Evolutionary conservation across 2,113 vertebrate genomes (phyloP).

Genomic region (Apaloderma vittatum): DNA sequence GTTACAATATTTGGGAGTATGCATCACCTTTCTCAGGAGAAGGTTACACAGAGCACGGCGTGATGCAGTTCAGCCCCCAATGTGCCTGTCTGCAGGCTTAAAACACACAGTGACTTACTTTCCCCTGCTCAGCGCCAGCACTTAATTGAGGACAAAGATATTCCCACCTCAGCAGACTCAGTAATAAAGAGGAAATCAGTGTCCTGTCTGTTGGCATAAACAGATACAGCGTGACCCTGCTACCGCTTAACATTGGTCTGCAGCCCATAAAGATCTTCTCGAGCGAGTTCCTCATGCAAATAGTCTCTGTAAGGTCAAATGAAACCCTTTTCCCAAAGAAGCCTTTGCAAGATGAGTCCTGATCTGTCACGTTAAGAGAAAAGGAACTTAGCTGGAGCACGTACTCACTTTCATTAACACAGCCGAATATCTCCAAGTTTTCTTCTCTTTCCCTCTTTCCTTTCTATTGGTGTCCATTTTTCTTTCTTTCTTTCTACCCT

Average conservation of each 20-base stretch:
- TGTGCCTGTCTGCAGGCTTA: background rate
- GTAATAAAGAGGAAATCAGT: background rate
- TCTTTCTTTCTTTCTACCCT: background rate
- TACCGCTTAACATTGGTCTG: background rate
- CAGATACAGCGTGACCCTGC: background rate
- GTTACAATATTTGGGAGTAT: background rate
- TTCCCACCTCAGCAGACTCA: background rate
- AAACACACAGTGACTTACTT: background rate
- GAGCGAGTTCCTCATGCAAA: background rate
- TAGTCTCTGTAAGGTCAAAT: background rate
- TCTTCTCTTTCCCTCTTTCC: background rate
- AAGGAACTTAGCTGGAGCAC: background rate
- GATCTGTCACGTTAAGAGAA: background rate
- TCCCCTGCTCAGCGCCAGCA: background rate
- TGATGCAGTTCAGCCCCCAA: background rate
- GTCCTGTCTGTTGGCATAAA: background rate
- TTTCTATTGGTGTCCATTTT: too few species aligned
- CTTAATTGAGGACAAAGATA: background rate
- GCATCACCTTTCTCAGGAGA: background rate
- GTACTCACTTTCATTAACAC: background rate
- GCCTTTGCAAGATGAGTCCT: background rate
- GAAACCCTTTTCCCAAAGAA: background rate
- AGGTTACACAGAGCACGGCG: rapidly evolving
- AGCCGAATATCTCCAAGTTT: too few species aligned
- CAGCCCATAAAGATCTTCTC: background rate